These are phyloP conservation scores for Entelurus aequoreus DNA, from an alignment of 2,113 vertebrate genomes.

Conservation along the genomic window DNA sequence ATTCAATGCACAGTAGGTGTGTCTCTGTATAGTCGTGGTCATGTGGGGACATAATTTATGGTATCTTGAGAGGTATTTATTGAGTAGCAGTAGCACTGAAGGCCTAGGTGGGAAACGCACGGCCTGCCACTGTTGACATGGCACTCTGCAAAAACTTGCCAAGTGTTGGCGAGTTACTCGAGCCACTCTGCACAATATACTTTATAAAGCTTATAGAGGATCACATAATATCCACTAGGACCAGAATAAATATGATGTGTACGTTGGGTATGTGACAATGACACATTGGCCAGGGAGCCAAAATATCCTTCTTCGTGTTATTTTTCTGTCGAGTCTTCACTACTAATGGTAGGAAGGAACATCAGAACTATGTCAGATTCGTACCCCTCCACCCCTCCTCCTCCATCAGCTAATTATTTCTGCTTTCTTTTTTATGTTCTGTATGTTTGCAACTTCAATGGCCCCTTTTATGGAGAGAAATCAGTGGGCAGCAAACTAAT, in stretches of 20 bases:
- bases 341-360: slow-evolving; percentile 7
- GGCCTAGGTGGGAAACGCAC: no score
- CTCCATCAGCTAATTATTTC: slow-evolving; percentile 30
- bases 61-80: no score
- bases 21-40: no score
- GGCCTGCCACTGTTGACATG: no score
- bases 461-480: slow-evolving; percentile 45
- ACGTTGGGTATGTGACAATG: slow-evolving; percentile 18
- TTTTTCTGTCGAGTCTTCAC: slow-evolving; percentile 23
- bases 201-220: no score
- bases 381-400: not conserved
- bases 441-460: slow-evolving; percentile 50
- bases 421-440: slow-evolving; percentile 34
- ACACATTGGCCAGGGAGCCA: slow-evolving; percentile 23
- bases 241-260: slow-evolving; percentile 23
- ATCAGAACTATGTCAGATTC: slow-evolving; percentile 17
- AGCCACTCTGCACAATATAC: no score
- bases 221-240: slow-evolving; percentile 39
- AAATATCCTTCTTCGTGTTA: slow-evolving; percentile 40
- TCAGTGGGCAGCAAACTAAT: slow-evolving; percentile 52
- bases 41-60: no score
- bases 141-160: no score
- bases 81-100: no score
- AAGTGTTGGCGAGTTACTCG: no score
- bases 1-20: no score